Evolutionary conservation across 2,113 vertebrate genomes (phyloP), one percentile per base, ranked within the genome.

Genomic region (Theristicus caerulescens): DNA sequence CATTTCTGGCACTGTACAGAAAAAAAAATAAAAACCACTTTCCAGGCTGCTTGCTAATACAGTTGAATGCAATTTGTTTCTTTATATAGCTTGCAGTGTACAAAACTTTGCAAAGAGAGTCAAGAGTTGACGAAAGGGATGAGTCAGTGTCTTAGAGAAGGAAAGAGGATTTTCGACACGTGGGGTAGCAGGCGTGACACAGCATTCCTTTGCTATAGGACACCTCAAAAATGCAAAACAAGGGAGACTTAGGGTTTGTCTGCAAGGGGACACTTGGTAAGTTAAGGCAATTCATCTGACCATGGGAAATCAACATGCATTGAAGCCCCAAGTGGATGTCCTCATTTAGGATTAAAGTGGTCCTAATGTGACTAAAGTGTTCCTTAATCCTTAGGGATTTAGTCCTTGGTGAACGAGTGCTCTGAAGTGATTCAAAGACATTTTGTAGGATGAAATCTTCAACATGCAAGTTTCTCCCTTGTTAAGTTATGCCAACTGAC

Each of bases 101-200:
- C 71, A 93, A 96, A 97, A 96, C 58, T 96, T 93, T 62, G 44
- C 58, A 83, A 70, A 77, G 66, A 76, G 70, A 94, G 42, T 94
- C 87, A 93, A 58, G 76, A 88, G 71, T 62, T 88, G 86, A 82
- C 0, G 9, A 78, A 94, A 90, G 42, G 64, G 67, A 95, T 96
- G 96, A 97, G 74, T 97, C 94, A 97, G 81, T 94, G 91, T 66
- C 84, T 91, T 77, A 93, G 42, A 65, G 62, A 46, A 93, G 47
- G 71, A 89, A 94, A 96, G 89, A 94, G 73, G 93, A 95, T 94
- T 95, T 85, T 10, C 62, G 67, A 40, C 89, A 82, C 4, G 11
- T 93, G 66, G 66, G 58, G 74, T 4, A 73, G 94, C 36, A 55
- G 91, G 24, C 0, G 4, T 95, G 94, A 96, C 0, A 0, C 42